Evolutionary conservation across 2,888 invertebrate genomes (phyloP).

Genomic region (Troglohyphantes excavatus): DNA sequence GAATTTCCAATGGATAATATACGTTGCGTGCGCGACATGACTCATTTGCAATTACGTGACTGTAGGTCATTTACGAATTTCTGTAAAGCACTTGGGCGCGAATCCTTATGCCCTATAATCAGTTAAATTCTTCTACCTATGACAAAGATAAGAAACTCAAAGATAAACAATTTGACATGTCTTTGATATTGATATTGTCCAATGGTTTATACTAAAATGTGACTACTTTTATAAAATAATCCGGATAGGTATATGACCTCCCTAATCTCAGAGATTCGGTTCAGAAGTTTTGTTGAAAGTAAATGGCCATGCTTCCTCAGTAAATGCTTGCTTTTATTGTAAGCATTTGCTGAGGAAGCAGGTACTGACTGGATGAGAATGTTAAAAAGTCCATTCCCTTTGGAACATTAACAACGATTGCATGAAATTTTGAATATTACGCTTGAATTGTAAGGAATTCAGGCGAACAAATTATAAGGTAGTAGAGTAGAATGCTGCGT

Average conservation of each 20-base stretch:
- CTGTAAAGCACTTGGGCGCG: background rate
- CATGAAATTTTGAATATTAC: constrained; percentile 53
- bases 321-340: constrained; percentile 13
- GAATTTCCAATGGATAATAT: background rate
- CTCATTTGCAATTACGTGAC: constrained; percentile 7
- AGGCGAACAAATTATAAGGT: constrained; percentile 43
- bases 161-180: background rate
- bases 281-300: constrained; percentile 46
- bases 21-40: background rate
- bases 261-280: constrained; percentile 53
- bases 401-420: constrained; percentile 33
- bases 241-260: constrained; percentile 39
- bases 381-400: constrained; percentile 35
- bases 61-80: background rate
- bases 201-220: background rate
- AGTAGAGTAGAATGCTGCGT: constrained; percentile 1
- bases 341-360: background rate
- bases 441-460: constrained; percentile 43
- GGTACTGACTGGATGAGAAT: constrained; percentile 39
- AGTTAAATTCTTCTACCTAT: background rate
- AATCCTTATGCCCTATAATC: background rate
- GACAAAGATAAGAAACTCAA: background rate
- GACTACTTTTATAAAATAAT: background rate
- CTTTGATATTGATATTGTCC: background rate
- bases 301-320: constrained; percentile 56